Base-by-base conservation (phyloP, 2,113 vertebrate genomes). In the Nanorana parkeri region DNA sequence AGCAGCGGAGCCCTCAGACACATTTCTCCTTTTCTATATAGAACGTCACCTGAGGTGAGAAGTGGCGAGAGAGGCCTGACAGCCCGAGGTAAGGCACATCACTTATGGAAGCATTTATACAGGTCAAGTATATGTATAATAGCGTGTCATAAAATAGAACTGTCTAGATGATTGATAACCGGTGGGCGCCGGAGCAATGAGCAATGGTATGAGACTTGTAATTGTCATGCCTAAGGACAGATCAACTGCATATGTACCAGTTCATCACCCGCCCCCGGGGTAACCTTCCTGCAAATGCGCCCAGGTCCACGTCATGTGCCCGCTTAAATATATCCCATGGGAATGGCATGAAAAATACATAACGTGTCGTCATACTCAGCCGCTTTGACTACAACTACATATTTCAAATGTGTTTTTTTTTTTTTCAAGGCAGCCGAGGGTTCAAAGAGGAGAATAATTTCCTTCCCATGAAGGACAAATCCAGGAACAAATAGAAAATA, bases 71-170 rank as follows among this genome's bases (percentile, higher is more conserved):
- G 72, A 72, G 23, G 51, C 51, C 10, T 52, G 26, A 52, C 17
- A 36, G 72, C 28, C 72, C 19, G 29, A 75, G 71, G 71, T 36
- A 28, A 60, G n/a, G 20, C 5, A 36, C 29, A 23, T 60, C 55
- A 74, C 58, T 74, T 60, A 23, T 60, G 55, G 71, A 60, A 56
- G 29, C 29, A 41, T 60, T 75, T 75, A 75, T 75, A 60, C 41
- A 75, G 72, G 72, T 75, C 72, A 75, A 75, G 61, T 36, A 56
- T 75, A 75, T 75, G 72, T 55, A 75, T 75, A 75, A 61, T 61
- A 58, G 56, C 23, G 36, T 75, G 58, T 75, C 72, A 75, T 41
- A 75, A 61, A 75, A 75, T n/a, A 41, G 29, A 61, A 32, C 55
- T 75, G 72, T 75, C 72, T 41, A 32, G 72, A 56, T 61, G 72